Base-by-base conservation (phyloP, 2,113 vertebrate species). In the Calypte anna region DNA sequence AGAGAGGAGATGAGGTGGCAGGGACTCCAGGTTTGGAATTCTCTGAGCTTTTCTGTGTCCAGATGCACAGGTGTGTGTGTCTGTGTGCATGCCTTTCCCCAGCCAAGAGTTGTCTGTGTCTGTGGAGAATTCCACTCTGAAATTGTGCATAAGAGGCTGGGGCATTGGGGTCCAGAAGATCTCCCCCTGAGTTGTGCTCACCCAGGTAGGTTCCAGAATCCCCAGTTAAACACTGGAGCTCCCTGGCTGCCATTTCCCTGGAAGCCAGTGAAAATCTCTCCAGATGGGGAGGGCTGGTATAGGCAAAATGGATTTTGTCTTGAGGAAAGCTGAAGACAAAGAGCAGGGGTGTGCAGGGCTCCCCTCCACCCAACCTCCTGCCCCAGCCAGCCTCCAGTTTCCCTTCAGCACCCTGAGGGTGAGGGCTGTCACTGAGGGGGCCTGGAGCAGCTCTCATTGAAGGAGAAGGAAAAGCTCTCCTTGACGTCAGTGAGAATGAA, bases 351-450 rank as follows among this genome's bases (percentile, higher is more conserved):
- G 9, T 17, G 3, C 0, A 17, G 57, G 63, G 33, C 46, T 62
- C 15, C 27, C 40, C 58, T 30, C 4, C 5, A 20, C 51, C 46
- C 4, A 15, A 10, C 55, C 76, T 38, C 2, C 6, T 25, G 38
- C 33, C 40, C 53, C 30, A 10, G 12, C n/a, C 82, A 22, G 46
- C 40, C 76, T 66, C 61, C 4, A 21, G 2, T 22, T 2, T 2
- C 3, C 15, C 44, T 3, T 22, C 33, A 2, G 0, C 2, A 19
- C 0, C 2, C 11, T 15, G 9, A 8, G 21, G 2, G 30, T 2
- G 50, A 61, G 43, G 3, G 5, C 33, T 51, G 6, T 13, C 16
- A 10, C 2, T 0, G 17, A 6, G 36, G 38, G 46, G n/a, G 15
- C 44, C 15, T 0, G 0, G 74, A 23, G 16, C 40, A 1, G 24